Percentiles rank a stretch among this genome's conserved stretches.
Evolutionary conservation across 1,140 invertebrate species (phyloP).

Genomic region (Frieseomelitta varia): DNA sequence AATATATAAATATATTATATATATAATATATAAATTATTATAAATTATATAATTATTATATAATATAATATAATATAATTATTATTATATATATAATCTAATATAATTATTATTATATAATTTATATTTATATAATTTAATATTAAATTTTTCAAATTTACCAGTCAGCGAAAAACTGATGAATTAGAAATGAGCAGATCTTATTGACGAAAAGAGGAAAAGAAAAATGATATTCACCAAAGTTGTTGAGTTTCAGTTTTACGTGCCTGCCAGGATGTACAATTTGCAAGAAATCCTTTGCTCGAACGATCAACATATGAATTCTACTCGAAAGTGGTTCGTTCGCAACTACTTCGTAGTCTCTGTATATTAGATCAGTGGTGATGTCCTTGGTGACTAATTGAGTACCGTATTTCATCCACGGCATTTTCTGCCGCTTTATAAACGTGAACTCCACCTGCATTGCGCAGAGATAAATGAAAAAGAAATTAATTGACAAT

Average conservation of each 20-base stretch:
- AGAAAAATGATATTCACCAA: constrained; percentile 65
- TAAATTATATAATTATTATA: too few species aligned
- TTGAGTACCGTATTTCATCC: constrained; percentile 74
- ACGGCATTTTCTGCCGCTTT: constrained; percentile 71
- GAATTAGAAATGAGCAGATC: too few species aligned
- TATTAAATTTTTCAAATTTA: background rate
- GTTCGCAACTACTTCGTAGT: constrained; percentile 78
- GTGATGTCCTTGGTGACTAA: constrained; percentile 54
- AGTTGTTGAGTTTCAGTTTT: constrained; percentile 75
- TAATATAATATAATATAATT: too few species aligned
- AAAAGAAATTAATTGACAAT: too few species aligned
- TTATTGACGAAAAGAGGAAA: too few species aligned
- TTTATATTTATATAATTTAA: too few species aligned
- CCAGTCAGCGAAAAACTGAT: background rate
- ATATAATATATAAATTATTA: too few species aligned
- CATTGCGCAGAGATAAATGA: background rate
- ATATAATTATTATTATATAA: too few species aligned
- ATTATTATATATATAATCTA: too few species aligned
- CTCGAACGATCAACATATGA: constrained; percentile 74
- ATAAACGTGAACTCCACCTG: constrained; percentile 75
- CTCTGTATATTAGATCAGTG: constrained; percentile 67
- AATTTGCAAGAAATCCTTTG: constrained; percentile 75
- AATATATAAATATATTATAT: too few species aligned
- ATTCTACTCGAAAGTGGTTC: constrained; percentile 73
- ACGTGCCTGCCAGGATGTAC: constrained; percentile 77